A percentile compares a stretch with the other conserved stretches of the same genome.
phyloP scores from a whole-genome alignment of 2,888 invertebrate genomes.

The Muscina levida region DNA sequence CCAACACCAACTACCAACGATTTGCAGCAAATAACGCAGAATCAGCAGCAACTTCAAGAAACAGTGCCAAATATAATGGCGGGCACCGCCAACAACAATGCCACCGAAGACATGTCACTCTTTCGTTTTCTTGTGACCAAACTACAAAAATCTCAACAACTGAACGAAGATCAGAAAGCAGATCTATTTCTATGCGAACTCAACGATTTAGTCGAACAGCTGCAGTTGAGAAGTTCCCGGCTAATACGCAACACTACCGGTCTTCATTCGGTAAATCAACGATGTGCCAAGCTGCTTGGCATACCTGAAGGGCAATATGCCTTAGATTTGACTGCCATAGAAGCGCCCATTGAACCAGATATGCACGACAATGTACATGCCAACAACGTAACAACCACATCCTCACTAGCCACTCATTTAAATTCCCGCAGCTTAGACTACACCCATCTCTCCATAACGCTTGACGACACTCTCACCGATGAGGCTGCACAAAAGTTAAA shows the following conservation, averaged over 20 bases:
- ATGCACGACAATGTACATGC: constrained; percentile 58
- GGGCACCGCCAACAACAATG: too few relatives aligned
- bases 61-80: not conserved
- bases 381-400: constrained; percentile 56
- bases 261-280: constrained; percentile 76
- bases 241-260: constrained; percentile 78
- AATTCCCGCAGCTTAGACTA: constrained; percentile 73
- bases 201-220: constrained; percentile 77
- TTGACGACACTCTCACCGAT: constrained; percentile 78
- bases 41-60: not conserved
- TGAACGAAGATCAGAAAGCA: constrained; percentile 77
- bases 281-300: constrained; percentile 76
- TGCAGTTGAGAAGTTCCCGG: constrained; percentile 76
- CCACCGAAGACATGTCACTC: constrained; percentile 70
- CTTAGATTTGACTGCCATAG: constrained; percentile 76
- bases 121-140: constrained; percentile 76
- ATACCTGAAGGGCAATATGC: constrained; percentile 79
- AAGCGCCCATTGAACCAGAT: constrained; percentile 73
- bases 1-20: constrained; percentile 21
- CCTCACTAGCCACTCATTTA: constrained; percentile 60
- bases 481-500: constrained; percentile 78
- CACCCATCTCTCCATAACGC: constrained; percentile 77
- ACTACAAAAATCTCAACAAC: constrained; percentile 72
- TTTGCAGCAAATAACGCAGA: not conserved
- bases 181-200: constrained; percentile 77